These are phyloP conservation scores for Syngnathus acus DNA, from an alignment of 2,797 vertebrate species.

Conservation along the genomic window DNA sequence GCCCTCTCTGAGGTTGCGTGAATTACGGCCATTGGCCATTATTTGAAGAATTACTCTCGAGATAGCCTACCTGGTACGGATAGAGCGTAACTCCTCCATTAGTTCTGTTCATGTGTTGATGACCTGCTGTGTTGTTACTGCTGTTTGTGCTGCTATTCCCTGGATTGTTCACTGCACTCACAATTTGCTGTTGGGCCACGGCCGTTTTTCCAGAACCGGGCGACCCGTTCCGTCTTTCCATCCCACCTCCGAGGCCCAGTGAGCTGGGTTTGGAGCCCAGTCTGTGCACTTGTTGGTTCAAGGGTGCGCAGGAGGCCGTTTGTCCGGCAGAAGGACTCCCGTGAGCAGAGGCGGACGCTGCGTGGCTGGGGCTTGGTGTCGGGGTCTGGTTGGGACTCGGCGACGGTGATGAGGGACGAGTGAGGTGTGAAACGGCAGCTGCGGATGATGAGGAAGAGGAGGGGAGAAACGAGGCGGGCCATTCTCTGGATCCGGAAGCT, in stretches of 20 bases:
- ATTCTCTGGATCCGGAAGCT: constrained; percentile 40
- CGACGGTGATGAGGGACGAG: constrained; percentile 34
- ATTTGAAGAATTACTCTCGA: not conserved
- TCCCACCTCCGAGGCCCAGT: constrained; percentile 78
- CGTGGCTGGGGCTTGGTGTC: constrained; percentile 52
- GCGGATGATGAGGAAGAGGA: constrained; percentile 46
- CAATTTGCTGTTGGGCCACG: constrained; percentile 61
- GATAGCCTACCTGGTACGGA: constrained; percentile 83
- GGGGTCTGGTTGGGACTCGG: constrained; percentile 52
- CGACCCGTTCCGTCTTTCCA: constrained; percentile 81
- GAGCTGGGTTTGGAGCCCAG: constrained; percentile 82
- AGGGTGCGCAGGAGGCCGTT: constrained; percentile 15
- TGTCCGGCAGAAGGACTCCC: constrained; percentile 43
- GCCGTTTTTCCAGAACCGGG: constrained; percentile 77
- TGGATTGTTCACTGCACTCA: constrained; percentile 59
- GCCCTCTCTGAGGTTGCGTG: not conserved
- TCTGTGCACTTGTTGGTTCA: constrained; percentile 67
- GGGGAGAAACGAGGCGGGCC: constrained; percentile 50
- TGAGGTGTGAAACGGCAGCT: constrained; percentile 24
- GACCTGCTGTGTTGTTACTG: constrained; percentile 71
- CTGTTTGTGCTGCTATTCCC: constrained; percentile 64
- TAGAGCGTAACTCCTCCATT: constrained; percentile 92
- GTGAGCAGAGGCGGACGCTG: constrained; percentile 34
- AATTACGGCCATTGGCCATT: not conserved
- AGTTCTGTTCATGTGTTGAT: constrained; percentile 79